A percentile compares a stretch with the other conserved stretches of the same genome.
These are phyloP conservation scores for Arenicola marina DNA, from an alignment of 2,888 invertebrate species.

Conservation along the genomic window DNA sequence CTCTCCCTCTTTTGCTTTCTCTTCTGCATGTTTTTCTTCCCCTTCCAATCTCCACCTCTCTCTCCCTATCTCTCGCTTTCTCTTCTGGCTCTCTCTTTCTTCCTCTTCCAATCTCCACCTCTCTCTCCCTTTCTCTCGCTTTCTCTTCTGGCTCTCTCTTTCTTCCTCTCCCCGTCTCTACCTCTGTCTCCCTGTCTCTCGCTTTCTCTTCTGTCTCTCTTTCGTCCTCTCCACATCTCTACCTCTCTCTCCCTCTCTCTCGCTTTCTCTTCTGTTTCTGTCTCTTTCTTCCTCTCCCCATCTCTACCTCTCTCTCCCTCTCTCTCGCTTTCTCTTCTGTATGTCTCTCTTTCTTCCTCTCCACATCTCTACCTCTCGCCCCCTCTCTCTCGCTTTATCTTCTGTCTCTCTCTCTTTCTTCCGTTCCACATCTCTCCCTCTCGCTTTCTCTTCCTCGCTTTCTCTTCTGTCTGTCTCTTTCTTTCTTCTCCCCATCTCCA, in stretches of 20 bases:
- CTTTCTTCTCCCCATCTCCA: not conserved
- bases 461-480: not conserved
- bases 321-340: not conserved
- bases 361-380: no score
- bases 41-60: no score
- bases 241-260: no score
- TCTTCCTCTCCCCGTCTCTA: no score
- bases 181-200: no score
- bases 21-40: not conserved
- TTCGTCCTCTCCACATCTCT: not conserved
- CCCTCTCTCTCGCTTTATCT: no score
- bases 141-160: no score
- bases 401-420: not conserved
- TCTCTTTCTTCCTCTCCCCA: not conserved
- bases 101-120: no score
- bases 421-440: not conserved
- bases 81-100: no score
- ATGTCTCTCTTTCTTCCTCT: not conserved
- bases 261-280: not conserved
- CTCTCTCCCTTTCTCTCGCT: no score
- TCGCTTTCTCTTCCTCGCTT: not conserved
- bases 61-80: no score
- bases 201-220: slow-evolving; percentile 2
- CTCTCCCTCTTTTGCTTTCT: not conserved
- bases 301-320: no score